These are phyloP conservation scores for Ryuthela nishihirai DNA, from an alignment of 2,888 invertebrate species.

Conservation along the genomic window DNA sequence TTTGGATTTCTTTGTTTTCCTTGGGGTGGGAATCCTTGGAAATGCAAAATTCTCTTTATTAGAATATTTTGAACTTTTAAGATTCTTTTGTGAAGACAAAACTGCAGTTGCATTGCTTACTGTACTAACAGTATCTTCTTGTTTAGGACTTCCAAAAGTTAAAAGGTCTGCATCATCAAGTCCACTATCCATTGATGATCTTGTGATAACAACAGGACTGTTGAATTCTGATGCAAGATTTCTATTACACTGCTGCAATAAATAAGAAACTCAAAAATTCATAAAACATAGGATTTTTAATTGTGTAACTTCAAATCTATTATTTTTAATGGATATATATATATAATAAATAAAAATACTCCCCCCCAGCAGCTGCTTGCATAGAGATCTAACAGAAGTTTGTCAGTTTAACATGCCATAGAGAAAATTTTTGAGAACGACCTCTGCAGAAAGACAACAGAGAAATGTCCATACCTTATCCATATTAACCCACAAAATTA, in stretches of 20 bases:
- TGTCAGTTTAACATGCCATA: no score
- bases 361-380: no score
- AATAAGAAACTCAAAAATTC: background rate
- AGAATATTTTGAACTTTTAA: no score
- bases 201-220: conserved; percentile 8
- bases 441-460: no score
- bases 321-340: no score
- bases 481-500: no score
- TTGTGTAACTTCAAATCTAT: no score
- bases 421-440: no score
- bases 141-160: conserved; percentile 46
- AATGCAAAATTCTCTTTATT: conserved; percentile 47
- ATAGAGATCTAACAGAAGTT: no score
- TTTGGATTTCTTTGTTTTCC: conserved; percentile 40
- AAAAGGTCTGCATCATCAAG: conserved; percentile 49
- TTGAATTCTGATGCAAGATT: conserved; percentile 2
- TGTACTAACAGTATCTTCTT: conserved; percentile 42
- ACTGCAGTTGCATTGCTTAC: conserved; percentile 19
- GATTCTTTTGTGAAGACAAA: background rate
- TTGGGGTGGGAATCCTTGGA: conserved; percentile 49
- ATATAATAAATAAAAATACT: no score
- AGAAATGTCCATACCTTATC: no score
- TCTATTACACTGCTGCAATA: background rate
- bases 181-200: conserved; percentile 52
- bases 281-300: no score